Base-by-base conservation (phyloP, 2,888 invertebrate genomes). In the Pollenia griseotomentosa region DNA sequence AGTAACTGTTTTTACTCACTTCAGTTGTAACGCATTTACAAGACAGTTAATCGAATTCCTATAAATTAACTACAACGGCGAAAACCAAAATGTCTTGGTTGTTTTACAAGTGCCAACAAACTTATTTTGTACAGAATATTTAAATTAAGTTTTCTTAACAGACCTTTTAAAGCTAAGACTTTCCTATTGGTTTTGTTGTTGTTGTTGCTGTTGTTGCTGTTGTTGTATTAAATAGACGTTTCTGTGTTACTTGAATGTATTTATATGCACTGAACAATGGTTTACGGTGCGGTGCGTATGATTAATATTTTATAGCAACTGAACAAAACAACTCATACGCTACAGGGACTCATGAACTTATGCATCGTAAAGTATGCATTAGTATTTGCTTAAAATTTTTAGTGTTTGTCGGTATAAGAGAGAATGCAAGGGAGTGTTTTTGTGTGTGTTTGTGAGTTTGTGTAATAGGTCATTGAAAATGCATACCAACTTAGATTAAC, bases 401-500 rank as follows among this genome's bases (percentile, higher is more conserved):
- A 33, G 23, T 53, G 14, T 14, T 5, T 10, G 8, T 6, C 10
- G 5, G 8, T 16, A 6, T 33, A 33, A 33, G n/a, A 14, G 51
- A 42, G 42, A 23, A 48, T 12, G 44, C 12, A 70, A 11, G n/a
- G 33, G 33, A 33, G 42, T 33, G 14, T 55, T 2, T 65, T 8
- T 77, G 14, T 63, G 44, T 70, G 0, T 48, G 19, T n/a, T 14
- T 42, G 14, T 19, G n/a, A 4, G 48, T 74, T 66, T 74, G 66
- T 68, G 42, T 70, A 75, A 68, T 40, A 63, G 59, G 61, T 77
- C 82, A 83, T 70, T 83, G 70, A 16, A 70, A 75, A 83, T 83
- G 82, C 68, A 83, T 75, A 83, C 16, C 75, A 83, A 68, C 53
- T 83, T 70, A 23, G 68, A 44, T 75, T 68, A 61, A 83, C 84